These are phyloP conservation scores for Enoplosus armatus DNA, from an alignment of 2,797 vertebrate genomes.

Conservation along the genomic window DNA sequence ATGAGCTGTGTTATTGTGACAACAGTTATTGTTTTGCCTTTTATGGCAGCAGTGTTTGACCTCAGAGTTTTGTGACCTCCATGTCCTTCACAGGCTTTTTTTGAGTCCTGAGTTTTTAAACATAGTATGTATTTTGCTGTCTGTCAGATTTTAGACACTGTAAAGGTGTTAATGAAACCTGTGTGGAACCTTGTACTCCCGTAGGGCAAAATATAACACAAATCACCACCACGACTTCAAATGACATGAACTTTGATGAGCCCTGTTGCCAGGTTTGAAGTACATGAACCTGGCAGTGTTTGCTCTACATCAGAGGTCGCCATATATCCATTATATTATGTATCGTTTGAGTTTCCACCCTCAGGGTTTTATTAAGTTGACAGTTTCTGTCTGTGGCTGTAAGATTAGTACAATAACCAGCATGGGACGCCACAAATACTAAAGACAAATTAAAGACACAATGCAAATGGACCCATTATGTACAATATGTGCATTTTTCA, in stretches of 20 bases:
- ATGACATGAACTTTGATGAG: not conserved
- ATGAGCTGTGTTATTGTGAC: not conserved
- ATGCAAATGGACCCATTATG: not conserved
- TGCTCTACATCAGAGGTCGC: not conserved
- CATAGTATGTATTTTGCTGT: not conserved
- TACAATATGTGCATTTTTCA: not conserved
- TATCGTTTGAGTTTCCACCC: too few species aligned
- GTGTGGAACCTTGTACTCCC: not conserved
- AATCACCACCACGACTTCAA: not conserved
- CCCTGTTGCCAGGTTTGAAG: not conserved
- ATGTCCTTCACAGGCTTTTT: conserved; percentile 1
- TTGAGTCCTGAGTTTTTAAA: not conserved
- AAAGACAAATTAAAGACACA: not conserved
- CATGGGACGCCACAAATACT: not conserved
- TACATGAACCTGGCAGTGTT: not conserved
- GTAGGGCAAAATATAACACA: not conserved
- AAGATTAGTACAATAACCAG: not conserved
- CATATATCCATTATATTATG: not conserved
- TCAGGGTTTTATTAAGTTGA: not conserved
- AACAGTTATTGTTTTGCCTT: conserved; percentile 5
- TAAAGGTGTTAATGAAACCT: not conserved
- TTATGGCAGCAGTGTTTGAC: conserved; percentile 24
- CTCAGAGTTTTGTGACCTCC: conserved; percentile 34
- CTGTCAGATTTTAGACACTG: not conserved
- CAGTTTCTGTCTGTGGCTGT: not conserved